Evolutionary conservation across 2,113 vertebrate species (phyloP).

Genomic region (Calidris pygmaea): DNA sequence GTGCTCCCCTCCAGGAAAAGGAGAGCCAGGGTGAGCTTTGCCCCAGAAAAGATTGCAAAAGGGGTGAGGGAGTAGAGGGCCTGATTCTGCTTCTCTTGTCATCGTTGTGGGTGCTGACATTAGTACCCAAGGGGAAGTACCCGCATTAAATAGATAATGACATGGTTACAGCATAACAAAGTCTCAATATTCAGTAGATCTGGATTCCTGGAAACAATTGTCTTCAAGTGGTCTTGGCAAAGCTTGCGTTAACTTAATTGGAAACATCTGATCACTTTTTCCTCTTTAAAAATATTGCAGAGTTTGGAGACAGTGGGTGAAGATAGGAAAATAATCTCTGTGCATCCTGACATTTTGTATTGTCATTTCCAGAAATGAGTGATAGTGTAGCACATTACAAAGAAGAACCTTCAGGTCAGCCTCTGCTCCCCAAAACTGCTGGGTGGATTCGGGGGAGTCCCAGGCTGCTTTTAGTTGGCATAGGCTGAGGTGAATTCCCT

Average conservation of each 20-base stretch:
- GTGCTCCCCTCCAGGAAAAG: background rate
- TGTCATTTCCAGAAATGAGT: background rate
- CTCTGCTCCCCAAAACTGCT: background rate
- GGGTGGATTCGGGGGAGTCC: background rate
- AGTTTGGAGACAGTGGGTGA: background rate
- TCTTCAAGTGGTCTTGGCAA: background rate
- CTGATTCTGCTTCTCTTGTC: background rate
- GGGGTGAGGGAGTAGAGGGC: background rate
- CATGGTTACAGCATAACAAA: background rate
- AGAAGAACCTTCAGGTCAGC: background rate
- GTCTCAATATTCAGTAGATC: background rate
- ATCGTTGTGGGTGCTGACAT: background rate
- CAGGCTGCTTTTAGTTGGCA: background rate
- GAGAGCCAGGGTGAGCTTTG: background rate
- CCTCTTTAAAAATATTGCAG: background rate
- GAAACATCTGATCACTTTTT: constrained; percentile 12
- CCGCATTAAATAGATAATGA: background rate
- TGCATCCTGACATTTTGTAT: background rate
- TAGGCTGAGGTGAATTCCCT: background rate
- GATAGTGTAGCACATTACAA: background rate
- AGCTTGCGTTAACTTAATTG: background rate
- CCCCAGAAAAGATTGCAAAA: background rate
- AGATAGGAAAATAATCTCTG: background rate
- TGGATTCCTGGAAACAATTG: background rate
- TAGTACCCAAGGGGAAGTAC: background rate